Evolutionary conservation across 2,797 vertebrate genomes (phyloP), one percentile per base, ranked within the genome.

Genomic region (Sardinella longiceps): DNA sequence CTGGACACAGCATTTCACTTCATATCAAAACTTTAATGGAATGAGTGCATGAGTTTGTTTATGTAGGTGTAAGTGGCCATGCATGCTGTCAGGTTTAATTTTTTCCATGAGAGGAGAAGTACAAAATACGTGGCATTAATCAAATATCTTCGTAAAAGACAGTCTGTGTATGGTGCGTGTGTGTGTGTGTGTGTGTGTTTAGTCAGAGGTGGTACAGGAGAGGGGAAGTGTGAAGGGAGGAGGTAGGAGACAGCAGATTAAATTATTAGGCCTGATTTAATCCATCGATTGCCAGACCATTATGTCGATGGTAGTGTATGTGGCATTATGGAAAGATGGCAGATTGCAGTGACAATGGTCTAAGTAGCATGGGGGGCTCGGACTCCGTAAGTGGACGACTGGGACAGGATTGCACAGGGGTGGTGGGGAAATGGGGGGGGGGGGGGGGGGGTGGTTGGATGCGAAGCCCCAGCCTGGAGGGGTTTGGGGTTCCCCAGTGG

Each of bases 251-350:
- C 66, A 74, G 66, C 33, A 74, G 66, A 74, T 74, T 74, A 74
- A 74, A 74, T 74, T 74, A 74, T 74, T 74, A 74, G 66, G 66
- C 66, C 18, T 74, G 66, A 74, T 74, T 74, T 39, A 74, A 15
- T 39, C 33, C 66, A 74, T 74, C 66, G 66, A 74, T 74, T 20
- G 66, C 66, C 66, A 74, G 30, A 10, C 33, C 66, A 74, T 74
- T 39, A 39, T 37, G 33, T 37, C 9, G 33, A 18, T 74, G 66
- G 30, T 74, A 39, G 33, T 33, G 66, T 74, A 14, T 74, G 28
- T 37, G 63, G 66, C 20, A 30, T 74, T 74, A 5, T 39, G 15
- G 20, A 74, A 74, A 39, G 33, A 37, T 39, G 66, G 66, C 66
- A 74, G 66, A 74, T 74, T 74, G 66, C 66, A 39, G 66, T 74